Conservation (phyloP, 1,140 invertebrate genomes). For the Tyrophagus putrescentiae region DNA sequence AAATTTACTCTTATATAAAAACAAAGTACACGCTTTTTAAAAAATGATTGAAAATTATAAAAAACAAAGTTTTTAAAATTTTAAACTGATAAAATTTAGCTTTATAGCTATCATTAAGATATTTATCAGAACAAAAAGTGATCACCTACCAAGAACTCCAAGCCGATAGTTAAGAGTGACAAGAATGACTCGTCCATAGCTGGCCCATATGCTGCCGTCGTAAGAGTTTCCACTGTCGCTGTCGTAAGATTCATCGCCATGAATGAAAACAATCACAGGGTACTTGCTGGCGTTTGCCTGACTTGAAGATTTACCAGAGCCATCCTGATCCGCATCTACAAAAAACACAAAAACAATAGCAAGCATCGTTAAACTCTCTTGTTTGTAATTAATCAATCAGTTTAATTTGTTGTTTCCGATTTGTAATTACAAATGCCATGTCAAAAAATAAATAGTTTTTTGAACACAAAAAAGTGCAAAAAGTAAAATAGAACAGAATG, state of each 20-base stretch:
- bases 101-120: no score
- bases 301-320: neutral
- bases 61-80: no score
- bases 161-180: constrained; percentile 83
- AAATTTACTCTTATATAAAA: no score
- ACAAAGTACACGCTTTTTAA: no score
- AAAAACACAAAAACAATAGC: neutral
- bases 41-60: neutral
- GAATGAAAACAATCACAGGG: constrained; percentile 75
- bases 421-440: neutral
- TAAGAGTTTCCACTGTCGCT: constrained; percentile 85
- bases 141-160: constrained; percentile 63
- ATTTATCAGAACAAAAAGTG: neutral
- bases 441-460: neutral
- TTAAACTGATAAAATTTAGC: no score
- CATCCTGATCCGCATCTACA: neutral
- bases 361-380: neutral
- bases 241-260: constrained; percentile 66
- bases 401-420: neutral
- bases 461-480: neutral
- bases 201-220: constrained; percentile 68
- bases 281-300: constrained; percentile 30
- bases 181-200: constrained; percentile 76
- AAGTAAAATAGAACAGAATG: neutral
- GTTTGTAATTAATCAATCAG: neutral